Percentiles rank a stretch among this genome's conserved stretches.
phyloP scores from a whole-genome alignment of 2,888 invertebrate genomes.

The Drosophila longiperda region DNA sequence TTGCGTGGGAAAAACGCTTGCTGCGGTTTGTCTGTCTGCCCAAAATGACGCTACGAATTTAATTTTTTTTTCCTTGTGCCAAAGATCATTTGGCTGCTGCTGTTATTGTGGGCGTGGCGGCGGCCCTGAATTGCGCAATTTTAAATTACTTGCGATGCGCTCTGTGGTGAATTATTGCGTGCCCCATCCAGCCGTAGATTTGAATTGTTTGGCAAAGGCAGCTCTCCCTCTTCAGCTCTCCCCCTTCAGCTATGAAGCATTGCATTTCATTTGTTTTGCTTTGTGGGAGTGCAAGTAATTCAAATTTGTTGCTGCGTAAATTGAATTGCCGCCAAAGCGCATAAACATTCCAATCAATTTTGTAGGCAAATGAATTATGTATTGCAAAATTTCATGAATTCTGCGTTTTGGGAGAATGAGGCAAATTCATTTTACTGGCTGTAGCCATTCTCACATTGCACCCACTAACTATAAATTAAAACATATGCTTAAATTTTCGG shows the following conservation, averaged over 20 bases:
- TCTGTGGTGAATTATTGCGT: constrained; percentile 52
- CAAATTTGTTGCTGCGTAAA: constrained; percentile 67
- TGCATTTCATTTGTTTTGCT: constrained; percentile 56
- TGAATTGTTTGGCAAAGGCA: constrained; percentile 48
- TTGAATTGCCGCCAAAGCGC: constrained; percentile 63
- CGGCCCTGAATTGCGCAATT: constrained; percentile 43
- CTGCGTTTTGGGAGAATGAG: constrained; percentile 23
- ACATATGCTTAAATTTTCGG: constrained; percentile 10
- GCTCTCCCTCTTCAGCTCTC: background rate
- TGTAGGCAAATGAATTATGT: constrained; percentile 70
- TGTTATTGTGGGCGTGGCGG: constrained; percentile 47
- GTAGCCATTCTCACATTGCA: background rate
- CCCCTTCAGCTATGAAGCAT: constrained; percentile 6
- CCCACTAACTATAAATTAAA: constrained; percentile 11
- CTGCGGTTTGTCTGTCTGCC: constrained; percentile 65
- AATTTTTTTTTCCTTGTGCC: background rate
- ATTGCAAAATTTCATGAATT: constrained; percentile 53
- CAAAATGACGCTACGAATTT: constrained; percentile 31
- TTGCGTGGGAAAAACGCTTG: constrained; percentile 66
- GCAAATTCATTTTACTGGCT: constrained; percentile 34
- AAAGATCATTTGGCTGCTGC: constrained; percentile 29
- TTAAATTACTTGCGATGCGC: constrained; percentile 60
- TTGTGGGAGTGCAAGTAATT: constrained; percentile 48
- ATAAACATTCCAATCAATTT: constrained; percentile 73
- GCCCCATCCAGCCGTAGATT: constrained; percentile 21